Conservation (phyloP, 35 echinoderm and acorn worm genomes). For the Patiria miniata region DNA sequence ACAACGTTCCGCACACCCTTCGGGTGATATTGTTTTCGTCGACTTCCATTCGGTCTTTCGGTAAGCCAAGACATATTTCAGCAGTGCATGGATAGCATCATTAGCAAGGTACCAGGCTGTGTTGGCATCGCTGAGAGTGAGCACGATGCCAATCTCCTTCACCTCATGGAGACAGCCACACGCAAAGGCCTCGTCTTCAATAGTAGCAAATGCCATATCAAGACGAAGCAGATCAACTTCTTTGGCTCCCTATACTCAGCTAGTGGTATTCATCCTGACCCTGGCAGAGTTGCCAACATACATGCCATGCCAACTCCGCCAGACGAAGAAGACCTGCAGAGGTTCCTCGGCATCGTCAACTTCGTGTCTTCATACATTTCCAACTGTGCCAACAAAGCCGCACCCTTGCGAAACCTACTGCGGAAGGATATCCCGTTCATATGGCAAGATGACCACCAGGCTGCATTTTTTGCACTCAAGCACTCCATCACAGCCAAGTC, state of each 20-base stretch:
- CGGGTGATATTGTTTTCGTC: too few relatives aligned
- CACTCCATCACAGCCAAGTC: constrained; percentile 35
- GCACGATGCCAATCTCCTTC: constrained; percentile 20
- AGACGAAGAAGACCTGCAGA: constrained; percentile 62
- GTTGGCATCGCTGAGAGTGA: constrained; percentile 43
- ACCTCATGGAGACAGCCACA: too few relatives aligned
- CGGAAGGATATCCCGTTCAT: constrained; percentile 35
- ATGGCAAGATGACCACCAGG: too few relatives aligned
- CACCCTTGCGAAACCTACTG: constrained; percentile 31
- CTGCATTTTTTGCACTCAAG: too few relatives aligned
- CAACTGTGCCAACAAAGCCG: neutral
- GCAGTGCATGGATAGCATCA: constrained; percentile 49
- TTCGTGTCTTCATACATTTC: constrained; percentile 57
- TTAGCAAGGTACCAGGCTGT: constrained; percentile 38
- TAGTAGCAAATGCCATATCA: too few relatives aligned
- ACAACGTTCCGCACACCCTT: too few relatives aligned
- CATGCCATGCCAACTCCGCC: constrained; percentile 59
- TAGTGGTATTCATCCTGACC: constrained; percentile 52
- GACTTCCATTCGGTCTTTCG: constrained; percentile 39
- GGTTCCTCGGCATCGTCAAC: constrained; percentile 56
- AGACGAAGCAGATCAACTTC: neutral
- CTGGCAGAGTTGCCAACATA: constrained; percentile 32
- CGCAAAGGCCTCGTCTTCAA: too few relatives aligned
- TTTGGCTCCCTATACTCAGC: constrained; percentile 44
- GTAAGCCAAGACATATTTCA: constrained; percentile 70